A percentile compares a stretch with the other conserved stretches of the same genome.
phyloP scores from a whole-genome alignment of 1,140 invertebrate species.

The Oppia nitens region DNA sequence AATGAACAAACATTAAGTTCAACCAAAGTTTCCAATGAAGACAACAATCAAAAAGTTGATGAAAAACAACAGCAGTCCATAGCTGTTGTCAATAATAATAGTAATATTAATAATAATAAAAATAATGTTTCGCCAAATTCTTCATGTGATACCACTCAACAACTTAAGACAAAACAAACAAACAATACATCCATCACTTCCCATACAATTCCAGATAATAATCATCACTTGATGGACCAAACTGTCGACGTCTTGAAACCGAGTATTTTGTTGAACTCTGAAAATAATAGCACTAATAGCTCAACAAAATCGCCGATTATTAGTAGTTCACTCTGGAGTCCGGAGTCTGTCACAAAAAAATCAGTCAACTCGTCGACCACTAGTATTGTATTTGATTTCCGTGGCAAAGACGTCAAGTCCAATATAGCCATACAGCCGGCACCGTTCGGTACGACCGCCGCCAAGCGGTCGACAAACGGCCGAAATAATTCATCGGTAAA shows the following conservation, averaged over 20 bases:
- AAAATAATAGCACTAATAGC: not conserved
- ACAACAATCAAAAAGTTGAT: not conserved
- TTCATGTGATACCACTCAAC: not conserved
- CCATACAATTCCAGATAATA: too few relatives aligned
- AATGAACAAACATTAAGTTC: not conserved
- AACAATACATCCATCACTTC: too few relatives aligned
- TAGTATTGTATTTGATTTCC: constrained; percentile 22
- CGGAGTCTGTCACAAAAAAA: not conserved
- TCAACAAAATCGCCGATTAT: not conserved
- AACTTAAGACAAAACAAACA: too few relatives aligned
- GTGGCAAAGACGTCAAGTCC: constrained; percentile 22
- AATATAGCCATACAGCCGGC: constrained; percentile 18
- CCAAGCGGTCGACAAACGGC: constrained; percentile 10
- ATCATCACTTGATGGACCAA: too few relatives aligned
- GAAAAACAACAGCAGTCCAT: not conserved
- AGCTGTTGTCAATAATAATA: not conserved
- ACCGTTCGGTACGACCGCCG: constrained; percentile 15
- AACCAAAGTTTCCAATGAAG: not conserved
- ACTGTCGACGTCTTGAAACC: not conserved
- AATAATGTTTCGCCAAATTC: not conserved
- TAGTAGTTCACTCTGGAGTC: not conserved
- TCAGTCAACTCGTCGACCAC: not conserved
- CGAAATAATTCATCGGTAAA: not conserved
- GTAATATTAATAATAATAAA: not conserved
- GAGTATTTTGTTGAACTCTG: not conserved